Conservation (phyloP, 2,888 invertebrate species). For the Fragum whitleyi region DNA sequence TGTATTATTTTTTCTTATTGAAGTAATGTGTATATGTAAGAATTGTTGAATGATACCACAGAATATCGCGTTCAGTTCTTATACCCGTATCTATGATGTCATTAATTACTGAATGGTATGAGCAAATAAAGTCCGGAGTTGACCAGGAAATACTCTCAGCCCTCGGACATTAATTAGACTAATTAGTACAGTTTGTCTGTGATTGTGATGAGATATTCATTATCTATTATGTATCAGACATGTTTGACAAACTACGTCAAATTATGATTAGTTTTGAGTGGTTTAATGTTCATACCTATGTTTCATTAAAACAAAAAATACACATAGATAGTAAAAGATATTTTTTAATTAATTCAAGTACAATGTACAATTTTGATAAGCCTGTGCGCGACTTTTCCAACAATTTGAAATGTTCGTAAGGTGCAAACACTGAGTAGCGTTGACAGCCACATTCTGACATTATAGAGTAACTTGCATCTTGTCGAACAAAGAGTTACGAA, state of each 20-base stretch:
- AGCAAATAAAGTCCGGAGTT: slow-evolving; percentile 10
- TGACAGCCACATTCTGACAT: no score
- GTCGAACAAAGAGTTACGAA: no score
- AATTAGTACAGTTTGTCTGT: no score
- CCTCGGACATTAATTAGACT: background rate
- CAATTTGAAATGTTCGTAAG: no score
- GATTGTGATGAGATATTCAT: background rate
- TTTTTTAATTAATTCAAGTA: no score
- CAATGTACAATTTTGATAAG: no score
- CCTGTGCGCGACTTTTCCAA: no score
- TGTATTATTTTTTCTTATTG: background rate
- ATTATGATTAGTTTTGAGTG: background rate
- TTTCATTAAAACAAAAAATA: no score
- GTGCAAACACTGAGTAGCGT: no score
- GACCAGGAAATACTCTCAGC: slow-evolving; percentile 8
- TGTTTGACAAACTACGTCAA: background rate
- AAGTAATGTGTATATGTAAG: background rate
- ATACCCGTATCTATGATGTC: background rate
- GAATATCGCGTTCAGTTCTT: background rate
- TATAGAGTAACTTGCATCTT: no score
- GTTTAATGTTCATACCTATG: no score
- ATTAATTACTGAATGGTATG: background rate
- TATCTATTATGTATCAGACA: background rate
- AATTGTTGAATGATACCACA: background rate
- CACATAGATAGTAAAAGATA: no score